Percentiles rank a stretch among this genome's conserved stretches.
phyloP scores from a whole-genome alignment of 2,797 vertebrate species.

The Cossypha caffra region DNA sequence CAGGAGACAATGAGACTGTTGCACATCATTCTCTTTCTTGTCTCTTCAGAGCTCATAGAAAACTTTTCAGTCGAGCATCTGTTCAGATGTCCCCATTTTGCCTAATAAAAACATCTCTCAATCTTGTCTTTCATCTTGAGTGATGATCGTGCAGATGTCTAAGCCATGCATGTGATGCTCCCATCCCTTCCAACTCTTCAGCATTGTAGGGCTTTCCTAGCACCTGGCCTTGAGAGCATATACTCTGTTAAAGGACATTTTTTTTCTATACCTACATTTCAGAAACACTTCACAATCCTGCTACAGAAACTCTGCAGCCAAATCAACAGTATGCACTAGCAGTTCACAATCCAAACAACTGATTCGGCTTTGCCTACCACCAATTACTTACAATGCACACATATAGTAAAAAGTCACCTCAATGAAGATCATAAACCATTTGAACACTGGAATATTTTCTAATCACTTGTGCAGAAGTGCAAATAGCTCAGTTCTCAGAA shows the following conservation, averaged over 20 bases:
- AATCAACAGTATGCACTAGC: not conserved
- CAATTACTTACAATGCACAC: accelerated
- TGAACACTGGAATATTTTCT: not conserved
- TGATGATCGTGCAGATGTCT: accelerated
- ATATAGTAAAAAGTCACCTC: not conserved
- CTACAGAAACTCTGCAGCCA: not conserved
- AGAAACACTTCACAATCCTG: not conserved
- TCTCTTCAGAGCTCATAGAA: not conserved
- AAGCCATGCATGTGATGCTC: accelerated
- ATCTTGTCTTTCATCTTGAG: not conserved
- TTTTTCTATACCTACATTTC: not conserved
- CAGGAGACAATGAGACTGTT: not conserved
- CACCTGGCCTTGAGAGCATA: not conserved
- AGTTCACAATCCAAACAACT: not conserved
- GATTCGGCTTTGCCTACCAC: not conserved
- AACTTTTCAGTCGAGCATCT: not conserved
- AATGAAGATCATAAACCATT: not conserved
- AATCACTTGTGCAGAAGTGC: not conserved
- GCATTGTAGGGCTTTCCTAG: not conserved
- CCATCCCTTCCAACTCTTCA: not conserved
- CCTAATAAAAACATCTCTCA: not conserved
- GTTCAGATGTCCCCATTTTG: not conserved
- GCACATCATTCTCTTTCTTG: not conserved
- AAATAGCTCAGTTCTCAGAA: not conserved
- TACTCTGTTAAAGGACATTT: accelerated